Evolutionary conservation across 2,797 vertebrate species (phyloP), one percentile per base, ranked within the genome.

Genomic region (Denticeps clupeoides): DNA sequence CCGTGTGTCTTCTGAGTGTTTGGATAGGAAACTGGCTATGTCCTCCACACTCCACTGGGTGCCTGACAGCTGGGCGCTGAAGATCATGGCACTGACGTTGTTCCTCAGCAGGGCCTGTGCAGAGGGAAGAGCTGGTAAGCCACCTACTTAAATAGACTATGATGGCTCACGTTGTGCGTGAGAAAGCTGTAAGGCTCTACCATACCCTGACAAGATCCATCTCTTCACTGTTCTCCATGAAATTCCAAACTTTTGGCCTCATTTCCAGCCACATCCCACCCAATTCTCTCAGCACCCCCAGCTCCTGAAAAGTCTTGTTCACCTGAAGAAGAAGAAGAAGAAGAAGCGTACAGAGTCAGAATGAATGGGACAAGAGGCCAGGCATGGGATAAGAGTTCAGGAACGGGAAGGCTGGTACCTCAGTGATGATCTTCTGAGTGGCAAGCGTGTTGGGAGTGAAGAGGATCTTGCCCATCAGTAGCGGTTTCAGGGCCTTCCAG

Each of bases 261-360:
- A 92, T 75, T 63, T 97, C 93, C 45, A 89, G 84, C 94, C 94
- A 98, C 89, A 93, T 93, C 33, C 87, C 90, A 3, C 89, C 88
- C 0, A 96, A 75, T 65, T 97, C 91, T 62, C 87, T 79, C 65
- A 97, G 89, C 44, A 97, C 84, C 46, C 87, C 83, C 2, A 98
- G 73, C 59, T 97, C 90, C 78, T 97, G 91, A 72, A 97, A 98
- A 2, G 94, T 98, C 66, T 86, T 87, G 72, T 97, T 98, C 56
- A 95, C 89, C 94, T 98, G 62, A 42, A 63, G 1, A 47, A n/a
- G n/a, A n/a, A n/a, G n/a, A n/a, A n/a, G n/a, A n/a, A n/a, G n/a
- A n/a, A n/a, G n/a, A n/a, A n/a, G n/a, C n/a, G n/a, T n/a, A n/a
- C n/a, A n/a, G n/a, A n/a, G n/a, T n/a, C n/a, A n/a, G n/a, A n/a